Evolutionary conservation across 2,113 vertebrate genomes (phyloP), one percentile per base, ranked within the genome.

Genomic region (Indri indri): DNA sequence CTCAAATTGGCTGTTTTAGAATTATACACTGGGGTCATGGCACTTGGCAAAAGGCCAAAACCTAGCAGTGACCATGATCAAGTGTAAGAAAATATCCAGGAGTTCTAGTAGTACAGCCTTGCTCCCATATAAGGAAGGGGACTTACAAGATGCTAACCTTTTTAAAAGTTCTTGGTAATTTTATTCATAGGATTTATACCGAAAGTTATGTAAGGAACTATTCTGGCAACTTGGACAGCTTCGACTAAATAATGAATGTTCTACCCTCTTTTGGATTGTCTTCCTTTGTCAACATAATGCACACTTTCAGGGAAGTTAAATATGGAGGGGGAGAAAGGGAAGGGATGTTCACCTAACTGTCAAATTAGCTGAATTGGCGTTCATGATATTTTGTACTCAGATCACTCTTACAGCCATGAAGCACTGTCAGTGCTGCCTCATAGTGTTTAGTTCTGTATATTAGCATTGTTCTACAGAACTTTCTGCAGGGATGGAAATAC

Each of bases 111-210:
- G 59, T 52, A 40, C 12, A 92, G 45, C 10, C 57, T 96, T 97
- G 32, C 52, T 92, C 32, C 83, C 54, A 77, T 37, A 80, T 95
- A 90, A 90, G 18, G 34, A 82, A 47, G 42, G 47, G 54, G 17
- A 68, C 76, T 93, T 83, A 52, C 0, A 96, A 94, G 57, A 94
- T 66, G 27, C 63, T 92, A 59, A 85, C 79, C 8, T 86, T 85
- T 82, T 27, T 42, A 87, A 54, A 87, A 77, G 74, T 93, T 95
- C 25, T 86, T 96, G 89, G 57, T 95, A 92, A 88, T 47, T 88
- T 1, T 77, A 42, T 95, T 86, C 40, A 92, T 57, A 16, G 89
- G 37, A 27, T 97, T 95, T 79, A 73, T 88, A 81, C 9, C n/a
- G 84, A 65, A 92, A 91, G 42, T 81, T 94, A 77, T n/a, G 18